Evolutionary conservation across 2,113 vertebrate genomes (phyloP).

Genomic region (Paradoxurus hermaphroditus): DNA sequence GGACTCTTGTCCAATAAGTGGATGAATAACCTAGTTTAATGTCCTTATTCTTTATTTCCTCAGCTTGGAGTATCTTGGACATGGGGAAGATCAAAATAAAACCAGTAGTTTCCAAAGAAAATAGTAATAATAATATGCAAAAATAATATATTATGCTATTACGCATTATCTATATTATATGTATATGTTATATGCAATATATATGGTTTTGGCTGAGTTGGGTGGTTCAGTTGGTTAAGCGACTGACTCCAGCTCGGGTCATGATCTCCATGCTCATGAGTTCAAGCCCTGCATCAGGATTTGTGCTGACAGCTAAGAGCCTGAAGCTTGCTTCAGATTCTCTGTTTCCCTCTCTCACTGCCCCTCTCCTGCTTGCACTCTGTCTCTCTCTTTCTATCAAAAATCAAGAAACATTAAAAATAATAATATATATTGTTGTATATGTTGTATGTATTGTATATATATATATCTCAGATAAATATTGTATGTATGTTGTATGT

Average conservation of each 20-base stretch:
- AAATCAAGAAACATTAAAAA: not conserved
- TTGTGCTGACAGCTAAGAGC: no score
- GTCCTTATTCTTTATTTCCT: not conserved
- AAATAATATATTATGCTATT: not conserved
- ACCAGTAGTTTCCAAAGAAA: not conserved
- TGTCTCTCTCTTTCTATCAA: no score
- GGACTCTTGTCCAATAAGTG: not conserved
- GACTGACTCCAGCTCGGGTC: no score
- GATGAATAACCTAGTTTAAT: not conserved
- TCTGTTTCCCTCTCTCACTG: no score
- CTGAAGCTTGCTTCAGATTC: no score
- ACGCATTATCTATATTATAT: not conserved
- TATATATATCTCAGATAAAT: no score
- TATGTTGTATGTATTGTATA: not conserved
- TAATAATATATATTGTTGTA: not conserved
- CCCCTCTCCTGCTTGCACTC: no score
- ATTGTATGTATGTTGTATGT: no score
- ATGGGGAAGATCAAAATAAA: not conserved
- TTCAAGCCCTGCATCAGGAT: no score
- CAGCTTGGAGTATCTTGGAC: not conserved
- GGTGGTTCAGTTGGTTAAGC: no score
- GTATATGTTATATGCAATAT: not conserved
- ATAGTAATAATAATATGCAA: not conserved
- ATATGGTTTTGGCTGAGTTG: not conserved
- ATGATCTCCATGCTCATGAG: no score